Evolutionary conservation across 2,113 vertebrate species (phyloP).

Genomic region (Pelusios castaneus): DNA sequence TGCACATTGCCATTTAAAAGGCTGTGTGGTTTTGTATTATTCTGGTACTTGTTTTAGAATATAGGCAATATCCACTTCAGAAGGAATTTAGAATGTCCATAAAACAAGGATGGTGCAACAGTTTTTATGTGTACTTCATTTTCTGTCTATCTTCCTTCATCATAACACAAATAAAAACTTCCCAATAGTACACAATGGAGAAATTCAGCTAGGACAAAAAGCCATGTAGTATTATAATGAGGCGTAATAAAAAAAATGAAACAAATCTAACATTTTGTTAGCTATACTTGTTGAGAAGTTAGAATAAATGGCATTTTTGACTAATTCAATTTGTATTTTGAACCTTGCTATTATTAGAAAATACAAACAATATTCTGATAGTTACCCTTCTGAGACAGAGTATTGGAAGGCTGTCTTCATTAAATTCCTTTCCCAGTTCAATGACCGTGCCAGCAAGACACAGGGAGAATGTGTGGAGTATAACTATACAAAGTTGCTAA

Average conservation of each 20-base stretch:
- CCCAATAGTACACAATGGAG: not conserved
- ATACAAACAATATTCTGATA: not conserved
- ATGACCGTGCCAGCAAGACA: constrained; percentile 38
- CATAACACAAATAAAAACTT: not conserved
- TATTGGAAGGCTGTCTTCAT: constrained; percentile 85
- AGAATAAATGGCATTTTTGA: not conserved
- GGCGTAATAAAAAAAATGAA: not conserved
- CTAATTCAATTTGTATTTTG: not conserved
- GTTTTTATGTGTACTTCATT: not conserved
- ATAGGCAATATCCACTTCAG: not conserved
- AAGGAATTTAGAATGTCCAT: not conserved
- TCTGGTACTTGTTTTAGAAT: not conserved
- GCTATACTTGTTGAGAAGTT: not conserved
- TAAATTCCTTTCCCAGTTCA: constrained; percentile 56
- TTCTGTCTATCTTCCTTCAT: too few species aligned
- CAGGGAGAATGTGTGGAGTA: too few species aligned
- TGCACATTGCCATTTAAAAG: not conserved
- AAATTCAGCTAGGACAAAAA: not conserved
- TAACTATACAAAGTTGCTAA: too few species aligned
- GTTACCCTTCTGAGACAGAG: constrained; percentile 77
- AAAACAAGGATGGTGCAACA: not conserved
- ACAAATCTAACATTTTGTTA: not conserved
- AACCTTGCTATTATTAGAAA: not conserved
- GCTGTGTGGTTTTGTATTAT: not conserved
- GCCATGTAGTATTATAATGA: not conserved